Percentiles rank a stretch among this genome's conserved stretches.
phyloP scores from a whole-genome alignment of 64 coral and sea anemone genomes.

The Pachyseris speciosa region DNA sequence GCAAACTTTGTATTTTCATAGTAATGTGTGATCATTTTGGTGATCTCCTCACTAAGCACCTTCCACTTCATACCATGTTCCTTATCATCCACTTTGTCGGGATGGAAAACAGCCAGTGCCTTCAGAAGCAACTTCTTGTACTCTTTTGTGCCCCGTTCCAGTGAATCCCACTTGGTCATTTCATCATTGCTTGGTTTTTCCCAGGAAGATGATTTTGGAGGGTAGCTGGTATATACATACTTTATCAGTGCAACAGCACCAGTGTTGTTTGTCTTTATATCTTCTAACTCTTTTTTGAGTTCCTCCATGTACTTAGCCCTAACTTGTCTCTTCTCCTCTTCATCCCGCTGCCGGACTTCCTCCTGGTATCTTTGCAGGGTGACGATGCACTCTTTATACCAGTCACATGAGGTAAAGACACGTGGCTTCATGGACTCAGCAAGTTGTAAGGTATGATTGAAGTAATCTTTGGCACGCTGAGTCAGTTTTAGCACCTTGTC shows the following conservation, averaged over 20 bases:
- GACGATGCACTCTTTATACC: slow-evolving; percentile 66
- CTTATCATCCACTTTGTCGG: slow-evolving; percentile 34
- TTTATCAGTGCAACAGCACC: slow-evolving; percentile 7
- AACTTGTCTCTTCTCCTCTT: slow-evolving; percentile 36
- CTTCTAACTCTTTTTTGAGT: slow-evolving; percentile 29
- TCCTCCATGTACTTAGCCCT: slow-evolving; percentile 45
- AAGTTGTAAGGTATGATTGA: slow-evolving; percentile 53
- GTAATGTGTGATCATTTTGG: slow-evolving; percentile 35
- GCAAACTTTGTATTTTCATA: slow-evolving; percentile 51
- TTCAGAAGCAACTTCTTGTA: slow-evolving; percentile 19
- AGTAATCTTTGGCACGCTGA: slow-evolving; percentile 71
- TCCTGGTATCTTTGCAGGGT: slow-evolving; percentile 64
- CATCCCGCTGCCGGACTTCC: slow-evolving; percentile 49
- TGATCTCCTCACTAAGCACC: slow-evolving; percentile 1
- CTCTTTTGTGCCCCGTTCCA: not conserved
- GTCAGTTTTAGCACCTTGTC: slow-evolving; percentile 63
- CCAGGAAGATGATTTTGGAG: slow-evolving; percentile 1
- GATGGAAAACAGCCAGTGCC: slow-evolving; percentile 27
- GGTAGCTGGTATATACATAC: not conserved
- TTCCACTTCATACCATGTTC: slow-evolving; percentile 51
- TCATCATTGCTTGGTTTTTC: slow-evolving; percentile 17
- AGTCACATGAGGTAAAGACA: slow-evolving; percentile 52
- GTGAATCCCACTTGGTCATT: not conserved
- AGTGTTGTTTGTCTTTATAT: slow-evolving; percentile 2
- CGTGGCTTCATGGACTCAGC: slow-evolving; percentile 84